Base-by-base conservation (phyloP, 2,797 vertebrate genomes). In the Hemibagrus guttatus region DNA sequence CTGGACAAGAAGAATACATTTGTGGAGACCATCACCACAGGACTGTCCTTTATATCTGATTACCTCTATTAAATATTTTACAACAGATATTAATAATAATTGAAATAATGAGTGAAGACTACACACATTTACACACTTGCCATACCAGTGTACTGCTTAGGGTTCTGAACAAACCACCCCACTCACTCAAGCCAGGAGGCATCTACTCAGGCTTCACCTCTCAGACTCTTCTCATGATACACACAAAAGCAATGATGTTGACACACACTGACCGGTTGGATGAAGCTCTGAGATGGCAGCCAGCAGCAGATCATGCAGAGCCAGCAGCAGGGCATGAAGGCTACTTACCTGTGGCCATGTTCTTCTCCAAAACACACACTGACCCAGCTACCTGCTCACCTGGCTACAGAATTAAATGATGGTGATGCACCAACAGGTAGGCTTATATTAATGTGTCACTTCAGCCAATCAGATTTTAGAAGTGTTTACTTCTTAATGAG, bases 281-380 rank as follows among this genome's bases (percentile, higher is more conserved):
- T 79, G 82, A 87, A 83, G 83, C 46, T 84, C 79, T 61, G 52
- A 87, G 46, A 80, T 75, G 79, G 12, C 54, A 82, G 80, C 28
- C 69, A 84, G 56, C 61, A 79, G 76, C n/a, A 80, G 61, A 61
- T 81, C 90, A 90, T 89, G 88, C 90, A 88, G 59, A 66, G 85
- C 66, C 66, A 49, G 56, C 26, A 86, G 84, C 84, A 61, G 63
- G 81, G 35, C 54, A 11, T 68, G 4, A 39, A 64, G 75, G 23
- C 49, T 35, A 81, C 72, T 35, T 79, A 78, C 42, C 78, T 81
- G 69, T 56, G 81, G 59, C 26, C 86, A 84, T 82, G 81, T 26
- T 61, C 81, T 35, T 80, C 83, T 61, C 80, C 69, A 81, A 19
- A 63, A 81, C 59, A 84, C n/a, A 68, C 56, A 79, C 26, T 84